Percentiles rank a stretch among this genome's conserved stretches.
These are phyloP conservation scores for Eubucco bourcierii DNA, from an alignment of 2,113 vertebrate genomes.

Conservation along the genomic window DNA sequence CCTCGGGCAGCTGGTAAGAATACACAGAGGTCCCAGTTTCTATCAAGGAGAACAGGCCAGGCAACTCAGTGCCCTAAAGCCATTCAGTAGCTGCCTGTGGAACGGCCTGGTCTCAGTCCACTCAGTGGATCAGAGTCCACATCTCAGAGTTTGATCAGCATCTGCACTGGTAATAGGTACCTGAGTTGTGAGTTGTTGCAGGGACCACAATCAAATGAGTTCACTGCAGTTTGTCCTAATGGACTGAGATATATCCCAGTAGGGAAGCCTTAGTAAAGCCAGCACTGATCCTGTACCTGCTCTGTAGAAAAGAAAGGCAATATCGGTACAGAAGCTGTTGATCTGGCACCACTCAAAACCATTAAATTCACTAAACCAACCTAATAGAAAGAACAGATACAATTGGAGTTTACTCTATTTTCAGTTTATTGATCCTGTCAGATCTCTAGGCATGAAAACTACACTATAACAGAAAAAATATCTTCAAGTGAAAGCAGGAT, in stretches of 20 bases:
- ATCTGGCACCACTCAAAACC: background rate
- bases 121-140: background rate
- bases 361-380: background rate
- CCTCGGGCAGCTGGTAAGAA: background rate
- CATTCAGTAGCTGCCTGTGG: background rate
- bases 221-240: background rate
- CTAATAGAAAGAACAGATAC: background rate
- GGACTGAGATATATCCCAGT: background rate
- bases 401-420: background rate
- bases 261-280: background rate
- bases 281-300: background rate
- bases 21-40: background rate
- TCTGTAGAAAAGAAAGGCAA: background rate
- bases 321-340: accelerated
- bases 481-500: background rate
- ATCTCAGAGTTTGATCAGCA: background rate
- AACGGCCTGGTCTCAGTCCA: background rate
- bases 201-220: accelerated
- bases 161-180: background rate
- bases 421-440: background rate
- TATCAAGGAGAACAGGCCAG: background rate
- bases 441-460: background rate
- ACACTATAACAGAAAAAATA: background rate
- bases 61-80: background rate
- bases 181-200: background rate